These are phyloP conservation scores for Microcebus murinus DNA, from an alignment of 2,113 vertebrate genomes.

Conservation along the genomic window DNA sequence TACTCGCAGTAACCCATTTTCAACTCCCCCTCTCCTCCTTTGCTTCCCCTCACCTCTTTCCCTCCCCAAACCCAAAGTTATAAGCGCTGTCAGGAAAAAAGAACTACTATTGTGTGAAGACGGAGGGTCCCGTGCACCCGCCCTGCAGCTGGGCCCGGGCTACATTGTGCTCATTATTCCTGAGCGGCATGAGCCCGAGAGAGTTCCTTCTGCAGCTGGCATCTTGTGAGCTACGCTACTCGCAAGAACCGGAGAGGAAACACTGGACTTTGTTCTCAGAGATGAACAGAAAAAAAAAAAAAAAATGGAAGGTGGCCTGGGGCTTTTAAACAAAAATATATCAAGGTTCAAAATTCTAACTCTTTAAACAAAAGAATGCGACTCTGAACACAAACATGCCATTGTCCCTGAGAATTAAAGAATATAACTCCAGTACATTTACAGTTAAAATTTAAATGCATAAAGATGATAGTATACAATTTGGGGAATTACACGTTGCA, in stretches of 20 bases:
- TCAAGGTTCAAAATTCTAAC: background rate
- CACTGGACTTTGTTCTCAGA: conserved; percentile 64
- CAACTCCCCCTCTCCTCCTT: background rate
- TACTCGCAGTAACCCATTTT: background rate
- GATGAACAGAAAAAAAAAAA: background rate
- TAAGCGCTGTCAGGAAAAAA: background rate
- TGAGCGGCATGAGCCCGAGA: background rate
- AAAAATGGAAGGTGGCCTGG: background rate
- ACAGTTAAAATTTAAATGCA: background rate
- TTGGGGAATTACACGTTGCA: background rate
- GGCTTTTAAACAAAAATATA: conserved; percentile 22
- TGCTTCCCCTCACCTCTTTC: background rate
- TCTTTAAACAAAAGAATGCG: background rate
- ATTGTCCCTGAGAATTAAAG: background rate
- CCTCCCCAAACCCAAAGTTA: conserved; percentile 9
- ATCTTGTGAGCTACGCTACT: conserved; percentile 32
- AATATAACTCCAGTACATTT: background rate
- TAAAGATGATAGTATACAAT: background rate
- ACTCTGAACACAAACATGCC: background rate
- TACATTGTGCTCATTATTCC: conserved; percentile 68
- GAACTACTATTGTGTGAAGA: conserved; percentile 6
- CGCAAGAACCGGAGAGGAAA: conserved; percentile 27
- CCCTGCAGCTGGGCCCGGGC: conserved; percentile 63
- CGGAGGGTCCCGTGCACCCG: background rate
- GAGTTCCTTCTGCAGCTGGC: conserved; percentile 70